Conservation (phyloP, 2,888 invertebrate species). For the Autographa pulchrina region DNA sequence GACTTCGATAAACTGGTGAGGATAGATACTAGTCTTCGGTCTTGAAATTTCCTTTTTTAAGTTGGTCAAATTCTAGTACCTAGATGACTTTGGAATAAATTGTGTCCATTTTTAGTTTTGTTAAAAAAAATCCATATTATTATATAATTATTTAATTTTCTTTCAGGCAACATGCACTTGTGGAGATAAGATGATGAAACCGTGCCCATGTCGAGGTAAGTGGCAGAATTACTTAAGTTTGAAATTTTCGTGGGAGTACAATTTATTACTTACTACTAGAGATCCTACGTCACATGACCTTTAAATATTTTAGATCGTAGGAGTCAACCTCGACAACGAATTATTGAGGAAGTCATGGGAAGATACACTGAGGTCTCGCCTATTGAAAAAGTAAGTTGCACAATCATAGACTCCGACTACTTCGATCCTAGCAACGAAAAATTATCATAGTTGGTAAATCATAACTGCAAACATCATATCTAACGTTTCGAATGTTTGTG, state of each 20-base stretch:
- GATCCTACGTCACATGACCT: slow-evolving; percentile 33
- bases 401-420: slow-evolving; percentile 62
- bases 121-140: no score
- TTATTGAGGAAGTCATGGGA: slow-evolving; percentile 81
- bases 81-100: not conserved
- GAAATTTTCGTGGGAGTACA: slow-evolving; percentile 77
- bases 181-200: slow-evolving; percentile 30
- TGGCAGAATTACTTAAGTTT: slow-evolving; percentile 22
- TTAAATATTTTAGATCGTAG: slow-evolving; percentile 76
- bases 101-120: slow-evolving; percentile 12
- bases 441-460: not conserved
- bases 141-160: slow-evolving; percentile 19
- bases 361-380: slow-evolving; percentile 69
- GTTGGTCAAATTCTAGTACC: no score
- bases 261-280: slow-evolving; percentile 33
- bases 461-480: slow-evolving; percentile 27
- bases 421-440: slow-evolving; percentile 5
- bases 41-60: no score
- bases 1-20: slow-evolving; percentile 57
- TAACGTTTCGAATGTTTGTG: slow-evolving; percentile 5
- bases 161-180: slow-evolving; percentile 66
- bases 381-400: slow-evolving; percentile 77
- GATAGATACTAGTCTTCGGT: not conserved
- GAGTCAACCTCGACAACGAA: slow-evolving; percentile 69
- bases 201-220: not conserved